phyloP scores from a whole-genome alignment of 2,113 vertebrate species.

The Noturus placidus region DNA sequence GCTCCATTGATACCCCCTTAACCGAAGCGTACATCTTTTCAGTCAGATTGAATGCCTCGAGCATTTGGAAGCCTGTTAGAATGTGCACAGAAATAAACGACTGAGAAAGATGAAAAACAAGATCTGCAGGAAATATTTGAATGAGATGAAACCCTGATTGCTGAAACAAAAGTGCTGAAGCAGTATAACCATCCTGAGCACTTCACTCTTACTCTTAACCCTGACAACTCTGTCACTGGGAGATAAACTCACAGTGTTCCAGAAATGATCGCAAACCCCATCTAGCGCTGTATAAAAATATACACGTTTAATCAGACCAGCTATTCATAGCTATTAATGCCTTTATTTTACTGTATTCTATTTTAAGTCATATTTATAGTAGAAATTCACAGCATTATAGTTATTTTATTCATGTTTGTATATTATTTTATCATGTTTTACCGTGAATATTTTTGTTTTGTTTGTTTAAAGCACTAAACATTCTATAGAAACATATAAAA shows the following conservation, averaged over 20 bases:
- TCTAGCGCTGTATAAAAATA: not conserved
- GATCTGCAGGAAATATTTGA: not conserved
- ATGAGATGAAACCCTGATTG: not conserved
- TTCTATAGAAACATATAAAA: not conserved
- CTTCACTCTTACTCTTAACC: not conserved
- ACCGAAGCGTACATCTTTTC: slow-evolving; percentile 86
- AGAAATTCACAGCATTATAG: not conserved
- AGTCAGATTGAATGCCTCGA: slow-evolving; percentile 94
- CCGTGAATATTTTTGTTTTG: not conserved
- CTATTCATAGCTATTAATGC: not conserved
- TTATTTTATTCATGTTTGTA: not conserved
- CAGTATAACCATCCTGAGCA: too few species aligned
- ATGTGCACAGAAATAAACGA: not conserved
- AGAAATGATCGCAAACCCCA: not conserved
- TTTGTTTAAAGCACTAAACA: not conserved
- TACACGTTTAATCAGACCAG: not conserved
- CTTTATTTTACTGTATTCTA: not conserved
- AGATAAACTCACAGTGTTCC: not conserved
- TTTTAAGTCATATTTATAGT: not conserved
- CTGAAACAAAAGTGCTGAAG: not conserved
- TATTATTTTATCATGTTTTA: not conserved
- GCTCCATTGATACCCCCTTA: slow-evolving; percentile 89
- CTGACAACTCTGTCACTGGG: not conserved
- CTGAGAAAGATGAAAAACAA: not conserved
- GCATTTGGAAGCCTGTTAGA: slow-evolving; percentile 92